Percentiles rank a stretch among this genome's conserved stretches.
phyloP scores from a whole-genome alignment of 2,113 vertebrate species.

The Pterocles burchelli region DNA sequence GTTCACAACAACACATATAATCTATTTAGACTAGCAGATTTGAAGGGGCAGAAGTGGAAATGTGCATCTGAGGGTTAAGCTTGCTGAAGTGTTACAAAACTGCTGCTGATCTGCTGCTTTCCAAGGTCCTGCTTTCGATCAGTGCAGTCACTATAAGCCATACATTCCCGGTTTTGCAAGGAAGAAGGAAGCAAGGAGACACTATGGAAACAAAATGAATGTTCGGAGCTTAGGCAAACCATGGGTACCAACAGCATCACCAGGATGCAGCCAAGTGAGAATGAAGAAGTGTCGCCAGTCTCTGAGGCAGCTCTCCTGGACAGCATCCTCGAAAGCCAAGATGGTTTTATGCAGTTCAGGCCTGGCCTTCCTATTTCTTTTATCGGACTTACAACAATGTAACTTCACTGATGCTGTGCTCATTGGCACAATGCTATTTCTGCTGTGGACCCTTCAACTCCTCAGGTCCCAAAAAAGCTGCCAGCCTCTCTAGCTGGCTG shows the following conservation, averaged over 20 bases:
- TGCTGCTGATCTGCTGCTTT: not conserved
- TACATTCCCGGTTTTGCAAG: not conserved
- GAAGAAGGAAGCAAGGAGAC: not conserved
- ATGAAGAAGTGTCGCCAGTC: not conserved
- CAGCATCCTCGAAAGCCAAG: not conserved
- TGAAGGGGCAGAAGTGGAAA: not conserved
- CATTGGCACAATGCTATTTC: accelerated
- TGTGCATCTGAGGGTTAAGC: not conserved
- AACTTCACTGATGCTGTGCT: not conserved
- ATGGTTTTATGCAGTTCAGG: not conserved
- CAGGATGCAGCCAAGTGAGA: not conserved
- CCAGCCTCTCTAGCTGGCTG: accelerated
- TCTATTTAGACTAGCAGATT: not conserved
- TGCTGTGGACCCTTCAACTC: not conserved
- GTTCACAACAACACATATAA: accelerated
- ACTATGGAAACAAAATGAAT: not conserved
- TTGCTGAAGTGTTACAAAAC: not conserved
- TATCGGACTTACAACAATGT: not conserved
- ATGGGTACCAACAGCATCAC: not conserved
- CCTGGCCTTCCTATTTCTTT: not conserved
- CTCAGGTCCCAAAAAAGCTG: not conserved
- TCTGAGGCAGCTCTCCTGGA: not conserved
- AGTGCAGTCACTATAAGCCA: accelerated
- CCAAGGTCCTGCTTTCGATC: not conserved
- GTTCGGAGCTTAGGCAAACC: not conserved